Base-by-base conservation (phyloP, 1,140 invertebrate species). In the Achroia grisella region DNA sequence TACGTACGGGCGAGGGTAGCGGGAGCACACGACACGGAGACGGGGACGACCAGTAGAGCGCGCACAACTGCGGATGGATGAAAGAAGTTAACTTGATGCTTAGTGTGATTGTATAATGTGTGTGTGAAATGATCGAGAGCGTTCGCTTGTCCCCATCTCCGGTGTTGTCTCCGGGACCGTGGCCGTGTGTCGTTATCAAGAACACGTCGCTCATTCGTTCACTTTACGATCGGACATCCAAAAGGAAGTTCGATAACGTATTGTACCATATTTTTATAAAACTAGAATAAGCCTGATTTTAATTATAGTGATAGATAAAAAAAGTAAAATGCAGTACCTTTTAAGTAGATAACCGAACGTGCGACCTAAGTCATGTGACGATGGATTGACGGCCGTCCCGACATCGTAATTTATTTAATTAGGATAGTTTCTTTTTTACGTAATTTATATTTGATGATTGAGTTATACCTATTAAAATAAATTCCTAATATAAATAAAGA, bases 391-490 rank as follows among this genome's bases (percentile, higher is more conserved):
- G 77, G 78, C 77, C 75, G 80, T 83, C 77, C 81, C 81, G 74
- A 75, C 65, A 79, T 75, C 77, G 79, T 85, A 85, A 83, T 80
- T 85, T 83, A 83, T 85, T 85, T 62, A 79, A 75, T 61, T 83
- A 85, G 79, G 28, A 46, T 76, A 83, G 69, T 74, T 74, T 72
- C 64, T 74, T 81, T 75, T 60, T 78, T 67, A 77, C 60, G 52
- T 80, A 74, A 82, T 81, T 81, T 85, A 81, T 82, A 73, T 71
- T 78, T 49, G 56, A 66, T 37, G 41, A 68, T 62, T 62, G 67
- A 78, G 71, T 65, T 71, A 75, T 75, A 81, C 52, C 56, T 78
- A 74, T 74, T 64, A 63, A 23, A 71, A 69, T 77, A 65, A 69
- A 74, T 69, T 66, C 48, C 57, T 73, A 75, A 73, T 77, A 66